Evolutionary conservation across 1,140 invertebrate genomes (phyloP), one percentile per base, ranked within the genome.

Genomic region (Trichonephila inaurata): DNA sequence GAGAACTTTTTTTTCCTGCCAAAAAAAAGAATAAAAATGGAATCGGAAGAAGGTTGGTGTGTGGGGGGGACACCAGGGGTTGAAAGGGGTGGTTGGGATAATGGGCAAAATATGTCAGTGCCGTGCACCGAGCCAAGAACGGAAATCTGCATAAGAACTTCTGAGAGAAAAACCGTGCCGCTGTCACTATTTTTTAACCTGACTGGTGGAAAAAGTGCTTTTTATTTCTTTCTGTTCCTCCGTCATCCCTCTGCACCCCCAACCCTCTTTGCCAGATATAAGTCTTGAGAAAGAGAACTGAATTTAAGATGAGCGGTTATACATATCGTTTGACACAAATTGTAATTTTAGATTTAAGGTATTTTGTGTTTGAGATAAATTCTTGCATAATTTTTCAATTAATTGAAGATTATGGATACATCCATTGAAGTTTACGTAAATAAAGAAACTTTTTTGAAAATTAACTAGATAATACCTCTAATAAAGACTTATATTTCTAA

Each of bases 81-180:
- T 33, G 89, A 82, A 89, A 60, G 89, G 51, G 81, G 91, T 28
- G 82, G 44, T 18, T 28, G 82, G 61, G 91, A 92, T 92, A 92
- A 92, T 92, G 91, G 91, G 91, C 91, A 92, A 92, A 92, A 92
- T 92, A 92, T 92, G 91, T 92, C 91, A 61, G 81, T 66, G 62
- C 64, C 21, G 62, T 44, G 91, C 91, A 87, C 19, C 64, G 24
- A 77, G 28, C 82, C 91, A 77, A 72, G 64, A 51, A 64, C 83
- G 62, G 91, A 92, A 92, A 92, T 92, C 91, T 92, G 91, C 91
- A 92, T 92, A 92, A 87, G 83, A 92, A 87, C 83, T 77, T 87
- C 77, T 87, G 91, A 92, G 83, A 85, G 83, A 92, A 92, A 92
- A 92, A 86, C 61, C 91, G 33, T 86, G 91, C 85, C 77, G n/a